Conservation (phyloP, 2,113 vertebrate species). For the Apteryx mantelli region DNA sequence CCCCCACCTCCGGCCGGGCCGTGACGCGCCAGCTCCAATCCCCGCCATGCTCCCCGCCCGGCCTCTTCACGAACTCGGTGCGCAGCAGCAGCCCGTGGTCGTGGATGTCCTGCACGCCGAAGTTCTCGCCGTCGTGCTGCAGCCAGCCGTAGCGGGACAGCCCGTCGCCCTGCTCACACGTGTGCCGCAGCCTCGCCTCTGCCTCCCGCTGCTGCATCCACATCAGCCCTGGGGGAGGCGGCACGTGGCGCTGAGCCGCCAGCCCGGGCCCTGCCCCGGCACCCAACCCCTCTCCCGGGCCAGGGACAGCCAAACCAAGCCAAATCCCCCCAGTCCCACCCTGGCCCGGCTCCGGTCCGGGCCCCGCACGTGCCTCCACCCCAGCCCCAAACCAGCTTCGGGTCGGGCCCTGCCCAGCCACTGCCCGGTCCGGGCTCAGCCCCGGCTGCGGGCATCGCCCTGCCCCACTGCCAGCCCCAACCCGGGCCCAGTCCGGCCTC, state of each 20-base stretch:
- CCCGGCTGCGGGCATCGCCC: too few species aligned
- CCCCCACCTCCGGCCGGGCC: constrained; percentile 1
- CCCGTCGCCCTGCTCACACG: constrained; percentile 88
- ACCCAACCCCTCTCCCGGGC: not conserved
- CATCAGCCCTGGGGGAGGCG: constrained; percentile 85
- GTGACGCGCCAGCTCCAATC: constrained; percentile 97
- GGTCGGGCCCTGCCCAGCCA: too few species aligned
- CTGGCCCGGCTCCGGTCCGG: not conserved
- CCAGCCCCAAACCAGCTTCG: too few species aligned
- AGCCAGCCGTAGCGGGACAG: constrained; percentile 90
- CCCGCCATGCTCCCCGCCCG: constrained; percentile 89
- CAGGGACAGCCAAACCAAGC: not conserved
- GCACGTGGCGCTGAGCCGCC: too few species aligned
- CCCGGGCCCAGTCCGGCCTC: too few species aligned
- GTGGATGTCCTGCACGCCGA: constrained; percentile 89
- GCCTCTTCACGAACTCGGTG: constrained; percentile 90
- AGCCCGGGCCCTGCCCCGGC: not conserved
- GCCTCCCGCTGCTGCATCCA: constrained; percentile 87
- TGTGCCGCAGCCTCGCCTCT: constrained; percentile 85
- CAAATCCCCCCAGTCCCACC: constrained; percentile 76
- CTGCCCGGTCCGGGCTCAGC: too few species aligned
- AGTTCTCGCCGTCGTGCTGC: constrained; percentile 89
- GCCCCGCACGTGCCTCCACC: too few species aligned
- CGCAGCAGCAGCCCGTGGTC: constrained; percentile 84
- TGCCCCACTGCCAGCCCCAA: too few species aligned